Base-by-base conservation (phyloP, 2,888 invertebrate species). In the Phymatocera aterrima region DNA sequence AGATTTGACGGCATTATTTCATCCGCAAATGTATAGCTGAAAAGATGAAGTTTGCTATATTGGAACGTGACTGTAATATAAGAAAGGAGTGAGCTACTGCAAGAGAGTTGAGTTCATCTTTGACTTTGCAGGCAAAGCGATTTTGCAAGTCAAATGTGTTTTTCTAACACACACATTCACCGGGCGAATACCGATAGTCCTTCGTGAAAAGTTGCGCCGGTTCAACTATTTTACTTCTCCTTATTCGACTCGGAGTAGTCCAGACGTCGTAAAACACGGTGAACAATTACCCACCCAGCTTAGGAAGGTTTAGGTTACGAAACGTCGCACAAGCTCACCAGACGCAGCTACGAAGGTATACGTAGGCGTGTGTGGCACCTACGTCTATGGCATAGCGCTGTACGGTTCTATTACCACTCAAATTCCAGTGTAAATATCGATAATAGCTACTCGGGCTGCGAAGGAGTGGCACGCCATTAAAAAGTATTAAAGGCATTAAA, bases 381-480 rank as follows among this genome's bases (percentile, higher is more conserved):
- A 34, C 18, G 72, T 51, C 72, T 21, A 54, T 75, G 40, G 75
- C 24, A n/a, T n/a, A n/a, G n/a, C n/a, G n/a, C n/a, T n/a, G 24
- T 75, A 72, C 54, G 75, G 60, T 75, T 75, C 75, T 75, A 57
- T 75, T 40, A 80, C 81, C 80, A 75, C 78, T 79, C 79, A 81
- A 79, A 81, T 79, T 77, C 82, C 77, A 72, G 51, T 77, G 82
- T 78, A 83, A 85, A 82, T 81, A 81, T 80, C 78, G 80, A 77
- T 83, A 83, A 83, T 57, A 57, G 57, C 57, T 75, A 60, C 60
- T 75, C 60, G 57, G 72, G 54, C 40, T 75, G 40, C 57, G 75
- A 75, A 43, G 40, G 75, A 57, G 75, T 57, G 60, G 54, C 43
- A 24, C 57, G 75, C 57, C 75, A 60, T 75, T 57, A 75, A 54